A percentile compares a stretch with the other conserved stretches of the same genome.
phyloP scores from a whole-genome alignment of 2,888 invertebrate species.

The Drosophila flavopinicola region DNA sequence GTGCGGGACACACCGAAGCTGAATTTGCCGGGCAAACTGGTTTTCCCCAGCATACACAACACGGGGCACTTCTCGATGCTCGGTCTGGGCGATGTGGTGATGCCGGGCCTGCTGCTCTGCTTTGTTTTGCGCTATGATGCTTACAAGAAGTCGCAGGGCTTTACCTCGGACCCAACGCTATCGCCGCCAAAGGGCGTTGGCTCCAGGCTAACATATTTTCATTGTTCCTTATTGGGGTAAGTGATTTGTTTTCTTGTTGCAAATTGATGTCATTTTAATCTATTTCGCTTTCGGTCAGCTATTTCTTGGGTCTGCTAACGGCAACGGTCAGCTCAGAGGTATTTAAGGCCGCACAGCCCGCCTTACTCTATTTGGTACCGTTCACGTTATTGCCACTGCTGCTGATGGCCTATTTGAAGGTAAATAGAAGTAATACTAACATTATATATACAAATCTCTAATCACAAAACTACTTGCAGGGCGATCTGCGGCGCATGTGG shows the following conservation, averaged over 20 bases:
- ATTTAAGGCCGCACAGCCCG: slow-evolving; percentile 99
- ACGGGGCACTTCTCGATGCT: slow-evolving; percentile 99
- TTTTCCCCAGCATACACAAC: slow-evolving; percentile 98
- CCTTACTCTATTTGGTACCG: slow-evolving; percentile 97
- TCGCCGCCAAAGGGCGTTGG: slow-evolving; percentile 86
- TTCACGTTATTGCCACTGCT: slow-evolving; percentile 97
- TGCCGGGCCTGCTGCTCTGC: slow-evolving; percentile 97
- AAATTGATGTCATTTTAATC: neutral
- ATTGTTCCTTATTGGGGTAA: slow-evolving; percentile 97
- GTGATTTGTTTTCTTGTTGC: slow-evolving; percentile 26
- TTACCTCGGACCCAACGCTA: slow-evolving; percentile 86
- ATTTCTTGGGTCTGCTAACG: slow-evolving; percentile 97
- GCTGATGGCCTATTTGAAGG: slow-evolving; percentile 99
- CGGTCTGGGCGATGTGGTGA: slow-evolving; percentile 93
- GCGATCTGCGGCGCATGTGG: slow-evolving; percentile 99
- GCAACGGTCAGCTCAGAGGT: slow-evolving; percentile 99
- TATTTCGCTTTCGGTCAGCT: slow-evolving; percentile 82
- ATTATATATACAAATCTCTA: neutral
- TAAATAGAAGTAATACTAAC: slow-evolving; percentile 81
- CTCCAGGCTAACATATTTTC: slow-evolving; percentile 95
- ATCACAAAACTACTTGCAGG: slow-evolving; percentile 86
- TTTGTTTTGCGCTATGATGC: slow-evolving; percentile 99
- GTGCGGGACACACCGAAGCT: slow-evolving; percentile 97
- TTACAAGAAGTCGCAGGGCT: slow-evolving; percentile 92
- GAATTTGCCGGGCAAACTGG: slow-evolving; percentile 97